Evolutionary conservation across 2,797 vertebrate species (phyloP), one percentile per base, ranked within the genome.

Genomic region (Hemibagrus guttatus): DNA sequence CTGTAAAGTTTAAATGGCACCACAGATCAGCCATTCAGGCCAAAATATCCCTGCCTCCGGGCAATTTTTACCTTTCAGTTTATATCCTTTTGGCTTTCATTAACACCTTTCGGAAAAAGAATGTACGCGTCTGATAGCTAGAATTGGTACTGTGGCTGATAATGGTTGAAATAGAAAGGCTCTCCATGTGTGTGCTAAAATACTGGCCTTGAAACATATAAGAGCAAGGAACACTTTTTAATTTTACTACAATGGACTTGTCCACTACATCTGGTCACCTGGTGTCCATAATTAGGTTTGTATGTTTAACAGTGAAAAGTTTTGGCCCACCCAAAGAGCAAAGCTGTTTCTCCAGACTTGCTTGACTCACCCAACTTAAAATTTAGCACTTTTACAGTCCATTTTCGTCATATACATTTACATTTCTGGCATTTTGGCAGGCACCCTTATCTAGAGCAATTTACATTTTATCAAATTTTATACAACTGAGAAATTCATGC

Each of bases 41-140:
- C 46, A 85, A 76, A 75, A 87, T 49, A 26, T 39, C 2, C 58
- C n/a, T 87, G 83, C 76, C 76, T 87, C 42, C 31, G 81, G 81
- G 63, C 23, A 42, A 35, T 63, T 59, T 68, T 46, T 87, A 81
- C 83, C 83, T 84, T 85, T 84, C 49, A 87, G 26, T 87, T 56
- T 46, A 85, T 69, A n/a, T 58, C n/a, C 39, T 56, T 83, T 82
- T 85, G 56, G 66, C 68, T 84, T 86, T 66, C 52, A 78, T 31
- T 87, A 63, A 61, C 26, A 83, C 31, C 28, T 64, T 17, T 16
- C 39, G 52, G 52, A 63, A 39, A 63, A 63, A 59, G 7, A 49
- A 81, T 81, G 19, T 31, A 54, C 63, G n/a, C 21, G n/a, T 13
- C 63, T 31, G 63, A 82, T 54, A 54, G n/a, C 21, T 52, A 28